Conservation (phyloP, 2,888 invertebrate genomes). For the Tenthredo notha region DNA sequence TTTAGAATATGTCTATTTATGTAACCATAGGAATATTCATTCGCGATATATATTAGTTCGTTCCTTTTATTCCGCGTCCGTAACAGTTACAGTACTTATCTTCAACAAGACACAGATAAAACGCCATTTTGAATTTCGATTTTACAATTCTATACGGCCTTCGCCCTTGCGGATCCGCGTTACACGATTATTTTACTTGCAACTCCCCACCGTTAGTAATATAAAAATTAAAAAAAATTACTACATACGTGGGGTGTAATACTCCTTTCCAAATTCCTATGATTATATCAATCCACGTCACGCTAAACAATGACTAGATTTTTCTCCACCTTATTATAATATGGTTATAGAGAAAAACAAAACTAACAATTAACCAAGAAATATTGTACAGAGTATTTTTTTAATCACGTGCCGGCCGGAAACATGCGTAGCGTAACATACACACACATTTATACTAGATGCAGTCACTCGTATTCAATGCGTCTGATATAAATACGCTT, state of each 20-base stretch:
- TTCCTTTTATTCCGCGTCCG: background rate
- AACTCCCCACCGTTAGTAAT: background rate
- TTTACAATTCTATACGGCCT: background rate
- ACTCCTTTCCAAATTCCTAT: background rate
- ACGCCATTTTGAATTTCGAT: conserved; percentile 50
- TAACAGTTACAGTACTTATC: background rate
- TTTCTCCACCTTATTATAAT: background rate
- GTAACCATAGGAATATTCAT: background rate
- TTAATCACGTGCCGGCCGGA: conserved; percentile 34
- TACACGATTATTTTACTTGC: background rate
- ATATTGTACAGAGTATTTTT: conserved; percentile 1
- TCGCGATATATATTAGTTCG: background rate
- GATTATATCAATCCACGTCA: background rate
- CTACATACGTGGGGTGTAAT: background rate
- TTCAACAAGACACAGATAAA: background rate
- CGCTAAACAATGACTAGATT: background rate
- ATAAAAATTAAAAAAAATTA: background rate
- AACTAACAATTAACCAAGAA: background rate
- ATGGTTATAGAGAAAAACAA: background rate
- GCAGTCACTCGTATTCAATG: background rate
- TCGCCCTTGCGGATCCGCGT: background rate
- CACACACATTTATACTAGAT: background rate
- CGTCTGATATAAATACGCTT: background rate
- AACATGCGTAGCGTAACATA: conserved; percentile 6
- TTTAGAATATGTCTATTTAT: background rate